Evolutionary conservation across 2,113 vertebrate genomes (phyloP).

Genomic region (Phylloscopus trochiloides): DNA sequence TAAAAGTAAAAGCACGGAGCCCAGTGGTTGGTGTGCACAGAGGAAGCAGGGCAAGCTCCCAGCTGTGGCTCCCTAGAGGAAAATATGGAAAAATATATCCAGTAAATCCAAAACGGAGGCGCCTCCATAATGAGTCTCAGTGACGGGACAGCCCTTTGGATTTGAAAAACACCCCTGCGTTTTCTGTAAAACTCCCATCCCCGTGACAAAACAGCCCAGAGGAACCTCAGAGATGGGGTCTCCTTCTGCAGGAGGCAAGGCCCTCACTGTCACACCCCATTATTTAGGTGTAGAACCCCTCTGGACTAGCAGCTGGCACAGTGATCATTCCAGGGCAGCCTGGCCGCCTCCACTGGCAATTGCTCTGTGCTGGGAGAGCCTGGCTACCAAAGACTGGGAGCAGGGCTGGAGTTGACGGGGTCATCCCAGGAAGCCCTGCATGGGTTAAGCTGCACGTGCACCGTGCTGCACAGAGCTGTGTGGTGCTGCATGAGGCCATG

Average conservation of each 20-base stretch:
- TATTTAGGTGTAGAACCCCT: not conserved
- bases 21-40: fast-evolving
- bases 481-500: fast-evolving
- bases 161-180: not conserved
- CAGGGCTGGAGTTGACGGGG: fast-evolving
- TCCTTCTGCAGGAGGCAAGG: not conserved
- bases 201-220: not conserved
- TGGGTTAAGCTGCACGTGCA: not conserved
- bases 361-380: not conserved
- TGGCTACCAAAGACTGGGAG: fast-evolving
- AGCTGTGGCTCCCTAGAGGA: not conserved
- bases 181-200: not conserved
- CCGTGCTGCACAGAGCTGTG: fast-evolving
- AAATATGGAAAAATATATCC: not conserved
- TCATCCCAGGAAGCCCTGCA: fast-evolving
- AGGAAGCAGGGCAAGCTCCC: not conserved
- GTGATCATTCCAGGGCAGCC: not conserved
- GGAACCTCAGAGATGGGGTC: not conserved
- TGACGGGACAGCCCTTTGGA: not conserved
- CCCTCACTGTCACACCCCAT: not conserved
- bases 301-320: not conserved
- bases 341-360: not conserved
- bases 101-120: not conserved
- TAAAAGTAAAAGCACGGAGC: not conserved
- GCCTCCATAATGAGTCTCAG: not conserved